Conservation (phyloP, 2,797 vertebrate species). For the Hypotaenidia philippensis region DNA sequence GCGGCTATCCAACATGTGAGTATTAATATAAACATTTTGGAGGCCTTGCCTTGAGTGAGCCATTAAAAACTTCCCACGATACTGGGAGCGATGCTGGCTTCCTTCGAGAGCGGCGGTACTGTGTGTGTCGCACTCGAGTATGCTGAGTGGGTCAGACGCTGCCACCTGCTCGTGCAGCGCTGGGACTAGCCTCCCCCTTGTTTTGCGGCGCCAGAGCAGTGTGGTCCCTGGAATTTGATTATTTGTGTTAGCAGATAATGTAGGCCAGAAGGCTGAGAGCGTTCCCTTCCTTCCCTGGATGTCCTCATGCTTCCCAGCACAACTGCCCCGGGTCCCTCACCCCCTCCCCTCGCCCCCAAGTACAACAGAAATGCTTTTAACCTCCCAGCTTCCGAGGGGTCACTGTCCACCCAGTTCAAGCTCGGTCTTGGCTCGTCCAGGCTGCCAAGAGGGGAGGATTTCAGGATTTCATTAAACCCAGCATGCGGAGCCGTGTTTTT, state of each 20-base stretch:
- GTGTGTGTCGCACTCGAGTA: neutral
- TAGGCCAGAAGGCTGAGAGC: constrained; percentile 76
- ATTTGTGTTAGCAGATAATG: constrained; percentile 85
- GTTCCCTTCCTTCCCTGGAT: constrained; percentile 67
- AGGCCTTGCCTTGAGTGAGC: constrained; percentile 63
- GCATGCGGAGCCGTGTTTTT: neutral
- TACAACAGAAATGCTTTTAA: neutral
- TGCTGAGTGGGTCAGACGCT: constrained; percentile 52
- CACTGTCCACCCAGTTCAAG: neutral
- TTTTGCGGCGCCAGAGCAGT: constrained; percentile 68
- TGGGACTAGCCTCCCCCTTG: constrained; percentile 23
- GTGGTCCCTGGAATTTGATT: constrained; percentile 79
- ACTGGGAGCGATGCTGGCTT: neutral
- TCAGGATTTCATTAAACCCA: neutral
- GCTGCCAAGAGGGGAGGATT: neutral
- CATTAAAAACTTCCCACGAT: constrained; percentile 76
- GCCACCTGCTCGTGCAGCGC: constrained; percentile 66
- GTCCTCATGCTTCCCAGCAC: constrained; percentile 71
- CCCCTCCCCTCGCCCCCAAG: neutral
- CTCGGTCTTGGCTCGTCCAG: neutral
- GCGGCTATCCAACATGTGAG: constrained; percentile 59
- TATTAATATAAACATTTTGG: constrained; percentile 69
- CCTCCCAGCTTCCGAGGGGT: neutral
- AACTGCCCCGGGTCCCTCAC: neutral
- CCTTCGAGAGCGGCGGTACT: constrained; percentile 50